Conservation (phyloP, 2,113 vertebrate species). For the Vidua chalybeata region DNA sequence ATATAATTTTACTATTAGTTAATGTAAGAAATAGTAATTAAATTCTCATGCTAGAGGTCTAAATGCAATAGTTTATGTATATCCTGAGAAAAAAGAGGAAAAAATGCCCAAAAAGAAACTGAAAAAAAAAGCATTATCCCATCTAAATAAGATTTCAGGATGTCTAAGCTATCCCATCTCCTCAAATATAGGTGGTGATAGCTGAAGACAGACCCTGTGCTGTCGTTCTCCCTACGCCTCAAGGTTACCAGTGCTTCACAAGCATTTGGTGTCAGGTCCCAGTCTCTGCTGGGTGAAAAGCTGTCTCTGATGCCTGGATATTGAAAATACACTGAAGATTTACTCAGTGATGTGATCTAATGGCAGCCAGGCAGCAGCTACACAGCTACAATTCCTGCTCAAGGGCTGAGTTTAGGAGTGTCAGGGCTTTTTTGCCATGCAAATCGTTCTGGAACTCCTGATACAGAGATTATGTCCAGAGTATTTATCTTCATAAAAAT, state of each 20-base stretch:
- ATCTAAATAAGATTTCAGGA: not conserved
- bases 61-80: not conserved
- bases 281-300: not conserved
- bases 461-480: not conserved
- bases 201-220: not conserved
- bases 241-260: not conserved
- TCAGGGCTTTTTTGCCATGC: not conserved
- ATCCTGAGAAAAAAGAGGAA: not conserved
- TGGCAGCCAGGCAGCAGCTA: not conserved
- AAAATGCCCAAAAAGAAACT: not conserved
- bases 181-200: not conserved
- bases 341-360: not conserved
- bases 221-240: fast-evolving
- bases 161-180: not conserved
- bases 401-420: fast-evolving
- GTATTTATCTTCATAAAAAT: not conserved
- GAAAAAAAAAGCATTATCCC: not conserved
- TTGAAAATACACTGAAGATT: not conserved
- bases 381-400: not conserved
- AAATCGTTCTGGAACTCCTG: not conserved
- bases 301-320: not conserved
- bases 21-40: not conserved
- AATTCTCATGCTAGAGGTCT: not conserved
- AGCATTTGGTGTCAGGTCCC: not conserved
- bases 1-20: not conserved